Evolutionary conservation across 2,113 vertebrate genomes (phyloP).

Genomic region (Perccottus glenii): DNA sequence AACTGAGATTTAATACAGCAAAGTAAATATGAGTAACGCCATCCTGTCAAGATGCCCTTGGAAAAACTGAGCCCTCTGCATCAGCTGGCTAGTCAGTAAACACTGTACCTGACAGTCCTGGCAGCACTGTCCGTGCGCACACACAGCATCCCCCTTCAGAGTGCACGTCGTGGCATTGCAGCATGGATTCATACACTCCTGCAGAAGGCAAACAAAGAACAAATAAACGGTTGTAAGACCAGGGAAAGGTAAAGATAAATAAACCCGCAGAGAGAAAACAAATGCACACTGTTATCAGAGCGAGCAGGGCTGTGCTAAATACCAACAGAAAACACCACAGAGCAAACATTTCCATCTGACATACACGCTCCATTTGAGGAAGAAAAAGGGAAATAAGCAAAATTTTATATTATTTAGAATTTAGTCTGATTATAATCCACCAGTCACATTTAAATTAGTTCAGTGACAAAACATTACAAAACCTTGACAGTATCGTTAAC

Average conservation of each 20-base stretch:
- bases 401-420: not conserved
- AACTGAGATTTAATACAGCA: not conserved
- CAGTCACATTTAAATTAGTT: not conserved
- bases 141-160: constrained; percentile 86
- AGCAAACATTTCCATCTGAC: constrained; percentile 43
- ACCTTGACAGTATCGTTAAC: not conserved
- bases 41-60: constrained; percentile 3
- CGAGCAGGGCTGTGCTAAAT: constrained; percentile 18
- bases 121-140: constrained; percentile 94
- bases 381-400: constrained; percentile 17
- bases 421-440: too few relatives aligned
- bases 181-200: constrained; percentile 94
- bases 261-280: constrained; percentile 34
- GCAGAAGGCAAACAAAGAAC: constrained; percentile 10
- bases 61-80: not conserved
- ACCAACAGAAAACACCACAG: constrained; percentile 11
- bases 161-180: constrained; percentile 93
- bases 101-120: constrained; percentile 87
- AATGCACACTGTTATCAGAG: constrained; percentile 44
- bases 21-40: not conserved
- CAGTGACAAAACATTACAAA: not conserved
- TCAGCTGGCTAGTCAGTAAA: not conserved
- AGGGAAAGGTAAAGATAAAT: constrained; percentile 29
- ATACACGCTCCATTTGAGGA: constrained; percentile 20
- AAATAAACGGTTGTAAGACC: constrained; percentile 1